Evolutionary conservation across 2,113 vertebrate species (phyloP), one percentile per base, ranked within the genome.

Genomic region (Oryzias melastigma): DNA sequence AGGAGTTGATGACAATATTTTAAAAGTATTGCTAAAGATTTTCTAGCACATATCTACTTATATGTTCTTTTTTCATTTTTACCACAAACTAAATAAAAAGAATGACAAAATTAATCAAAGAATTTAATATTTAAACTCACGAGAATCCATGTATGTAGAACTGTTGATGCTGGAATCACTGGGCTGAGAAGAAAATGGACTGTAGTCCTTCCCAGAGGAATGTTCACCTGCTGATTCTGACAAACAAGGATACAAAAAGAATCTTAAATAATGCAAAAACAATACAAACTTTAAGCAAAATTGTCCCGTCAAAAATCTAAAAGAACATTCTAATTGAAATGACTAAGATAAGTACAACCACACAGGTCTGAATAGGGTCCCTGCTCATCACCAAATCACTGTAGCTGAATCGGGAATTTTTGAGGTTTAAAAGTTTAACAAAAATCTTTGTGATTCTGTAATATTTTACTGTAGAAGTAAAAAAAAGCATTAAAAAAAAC

Each of bases 81-180:
- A 24, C 1, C 5, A 56, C 16, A 45, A n/a, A 25, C 5, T 7
- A 51, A 25, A 16, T n/a, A 16, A 50, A 24, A 50, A 4, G 24
- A 50, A n/a, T n/a, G n/a, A n/a, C n/a, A n/a, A n/a, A n/a, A n/a
- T n/a, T n/a, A n/a, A n/a, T n/a, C n/a, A n/a, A n/a, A n/a, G n/a
- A n/a, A n/a, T n/a, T n/a, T n/a, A n/a, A 41, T 10, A 5, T 24
- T 18, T 13, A 24, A 41, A 92, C 93, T 94, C 75, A 95, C 95
- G 87, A 0, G 94, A 91, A 61, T 98, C 95, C 92, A 95, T 85
- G 81, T 94, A 95, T 27, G 94, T 85, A 12, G 95, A 95, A 50
- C 86, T 91, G 51, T 91, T 72, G 14, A 88, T 81, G 84, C 92
- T 93, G 78, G 76, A 71, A 52, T 93, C 92, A 7, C 90, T 91